phyloP scores from a whole-genome alignment of 2,113 vertebrate genomes.

The Pipa parva region DNA sequence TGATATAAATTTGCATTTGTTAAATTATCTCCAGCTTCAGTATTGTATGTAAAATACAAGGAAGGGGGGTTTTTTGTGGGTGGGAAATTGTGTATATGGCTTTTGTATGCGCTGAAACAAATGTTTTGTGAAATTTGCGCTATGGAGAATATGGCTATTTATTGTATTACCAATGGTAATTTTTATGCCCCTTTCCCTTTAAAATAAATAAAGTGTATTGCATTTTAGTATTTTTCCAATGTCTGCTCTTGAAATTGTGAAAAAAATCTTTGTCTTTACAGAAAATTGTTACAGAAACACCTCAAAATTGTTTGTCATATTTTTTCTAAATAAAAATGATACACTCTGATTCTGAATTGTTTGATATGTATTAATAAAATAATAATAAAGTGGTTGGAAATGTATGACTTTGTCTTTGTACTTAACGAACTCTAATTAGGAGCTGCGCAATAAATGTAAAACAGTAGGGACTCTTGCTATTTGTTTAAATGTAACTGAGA shows the following conservation, averaged over 20 bases:
- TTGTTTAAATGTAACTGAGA: too few species aligned
- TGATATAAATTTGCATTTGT: slow-evolving; percentile 66
- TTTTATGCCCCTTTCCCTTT: slow-evolving; percentile 62
- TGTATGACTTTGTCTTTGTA: too few species aligned
- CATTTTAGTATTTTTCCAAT: slow-evolving; percentile 70
- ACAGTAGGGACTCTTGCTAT: too few species aligned
- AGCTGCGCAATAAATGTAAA: too few species aligned
- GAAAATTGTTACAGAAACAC: slow-evolving; percentile 71
- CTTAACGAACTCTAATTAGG: too few species aligned
- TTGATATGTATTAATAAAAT: too few species aligned
- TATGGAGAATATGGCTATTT: slow-evolving; percentile 47
- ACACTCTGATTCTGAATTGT: too few species aligned
- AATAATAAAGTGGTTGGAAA: too few species aligned
- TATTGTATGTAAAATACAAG: slow-evolving; percentile 49
- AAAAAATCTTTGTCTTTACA: slow-evolving; percentile 65
- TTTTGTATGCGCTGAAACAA: slow-evolving; percentile 74
- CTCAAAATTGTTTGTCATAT: slow-evolving; percentile 70
- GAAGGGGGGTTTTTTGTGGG: slow-evolving; percentile 48
- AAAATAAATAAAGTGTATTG: slow-evolving; percentile 62
- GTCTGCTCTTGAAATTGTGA: slow-evolving; percentile 67
- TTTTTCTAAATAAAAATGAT: slow-evolving; percentile 89
- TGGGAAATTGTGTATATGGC: slow-evolving; percentile 63
- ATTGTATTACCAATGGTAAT: slow-evolving; percentile 64
- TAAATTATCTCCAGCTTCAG: slow-evolving; percentile 59
- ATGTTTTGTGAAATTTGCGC: slow-evolving; percentile 70